A percentile compares a stretch with the other conserved stretches of the same genome.
Conservation (phyloP, 2,888 invertebrate species). For the Rhopalosiphum nymphaeae region DNA sequence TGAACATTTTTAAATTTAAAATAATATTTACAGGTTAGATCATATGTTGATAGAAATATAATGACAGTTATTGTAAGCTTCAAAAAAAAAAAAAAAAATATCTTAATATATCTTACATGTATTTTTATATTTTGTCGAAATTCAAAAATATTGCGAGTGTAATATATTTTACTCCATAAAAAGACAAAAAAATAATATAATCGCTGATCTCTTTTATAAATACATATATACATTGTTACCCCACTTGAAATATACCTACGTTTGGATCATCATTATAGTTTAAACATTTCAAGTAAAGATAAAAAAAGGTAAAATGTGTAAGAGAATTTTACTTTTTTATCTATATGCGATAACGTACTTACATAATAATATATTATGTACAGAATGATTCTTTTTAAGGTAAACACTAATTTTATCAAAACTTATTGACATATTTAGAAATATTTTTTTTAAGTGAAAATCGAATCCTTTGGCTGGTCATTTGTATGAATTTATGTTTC, state of each 20-base stretch:
- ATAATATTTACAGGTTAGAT: neutral
- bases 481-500: neutral
- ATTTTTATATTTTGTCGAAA: neutral
- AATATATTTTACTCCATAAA: neutral
- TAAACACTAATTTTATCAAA: neutral
- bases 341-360: neutral
- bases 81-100: neutral
- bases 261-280: neutral
- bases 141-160: neutral
- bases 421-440: neutral
- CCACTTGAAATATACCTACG: neutral
- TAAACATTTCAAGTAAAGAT: neutral
- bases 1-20: neutral
- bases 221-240: neutral
- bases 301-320: neutral
- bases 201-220: neutral
- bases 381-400: neutral
- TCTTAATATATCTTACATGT: no score
- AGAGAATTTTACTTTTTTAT: neutral
- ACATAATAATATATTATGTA: neutral
- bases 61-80: neutral
- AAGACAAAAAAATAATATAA: neutral
- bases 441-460: neutral
- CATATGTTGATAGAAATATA: neutral
- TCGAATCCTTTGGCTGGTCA: neutral